Conservation (phyloP, 2,888 invertebrate genomes). For the Mongoloraphidia duomilia region DNA sequence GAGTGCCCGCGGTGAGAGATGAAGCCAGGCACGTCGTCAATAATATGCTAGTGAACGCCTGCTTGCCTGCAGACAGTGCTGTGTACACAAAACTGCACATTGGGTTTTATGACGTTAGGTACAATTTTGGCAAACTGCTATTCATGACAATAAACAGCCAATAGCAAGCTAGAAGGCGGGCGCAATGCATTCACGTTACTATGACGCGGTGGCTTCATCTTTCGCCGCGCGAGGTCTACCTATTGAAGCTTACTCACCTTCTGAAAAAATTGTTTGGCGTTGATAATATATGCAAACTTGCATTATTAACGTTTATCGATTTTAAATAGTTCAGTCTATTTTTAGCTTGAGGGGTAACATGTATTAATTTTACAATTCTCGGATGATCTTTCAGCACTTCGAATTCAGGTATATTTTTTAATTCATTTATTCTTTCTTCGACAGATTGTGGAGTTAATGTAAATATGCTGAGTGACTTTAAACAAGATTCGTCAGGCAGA, state of each 20-base stretch:
- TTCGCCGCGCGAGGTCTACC: too few relatives aligned
- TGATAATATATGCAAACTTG: constrained; percentile 33
- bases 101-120: too few relatives aligned
- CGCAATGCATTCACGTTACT: too few relatives aligned
- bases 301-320: constrained; percentile 32
- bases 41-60: too few relatives aligned
- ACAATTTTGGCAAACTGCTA: too few relatives aligned
- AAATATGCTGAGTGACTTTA: constrained; percentile 38
- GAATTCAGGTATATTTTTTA: constrained; percentile 43
- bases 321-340: constrained; percentile 36
- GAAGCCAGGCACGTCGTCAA: too few relatives aligned
- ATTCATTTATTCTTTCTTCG: constrained; percentile 36
- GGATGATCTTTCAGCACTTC: constrained; percentile 43
- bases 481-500: constrained; percentile 38
- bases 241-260: not conserved
- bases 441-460: constrained; percentile 43
- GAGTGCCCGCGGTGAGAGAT: too few relatives aligned
- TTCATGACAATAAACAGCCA: too few relatives aligned
- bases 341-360: constrained; percentile 33
- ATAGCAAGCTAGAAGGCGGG: too few relatives aligned
- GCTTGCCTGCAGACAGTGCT: too few relatives aligned
- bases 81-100: too few relatives aligned
- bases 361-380: constrained; percentile 36
- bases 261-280: constrained; percentile 11
- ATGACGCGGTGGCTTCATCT: too few relatives aligned